These are phyloP conservation scores for Saxidomus purpurata DNA, from an alignment of 1,140 invertebrate species.

Conservation along the genomic window DNA sequence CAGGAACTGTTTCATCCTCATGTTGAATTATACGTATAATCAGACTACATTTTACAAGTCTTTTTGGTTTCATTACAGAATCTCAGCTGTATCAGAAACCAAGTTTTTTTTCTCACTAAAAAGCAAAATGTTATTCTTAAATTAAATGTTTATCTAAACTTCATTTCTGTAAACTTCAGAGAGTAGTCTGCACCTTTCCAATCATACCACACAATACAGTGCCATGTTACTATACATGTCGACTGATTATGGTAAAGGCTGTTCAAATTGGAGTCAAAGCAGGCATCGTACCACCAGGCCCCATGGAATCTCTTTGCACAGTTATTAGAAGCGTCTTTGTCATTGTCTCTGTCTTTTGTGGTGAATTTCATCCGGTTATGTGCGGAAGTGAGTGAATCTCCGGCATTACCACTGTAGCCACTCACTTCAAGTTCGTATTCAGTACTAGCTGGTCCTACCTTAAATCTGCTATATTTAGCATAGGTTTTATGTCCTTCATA, in stretches of 20 bases:
- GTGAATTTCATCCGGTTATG: constrained; percentile 56
- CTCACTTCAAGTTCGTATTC: constrained; percentile 27
- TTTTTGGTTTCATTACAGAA: too few species aligned
- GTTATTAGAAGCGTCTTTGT: constrained; percentile 9
- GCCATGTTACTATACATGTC: not conserved
- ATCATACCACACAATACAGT: not conserved
- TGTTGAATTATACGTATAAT: too few species aligned
- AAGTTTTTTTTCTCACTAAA: too few species aligned
- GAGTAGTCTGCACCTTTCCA: not conserved
- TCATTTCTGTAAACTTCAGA: not conserved
- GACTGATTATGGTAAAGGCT: not conserved
- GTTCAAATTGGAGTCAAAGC: constrained; percentile 59
- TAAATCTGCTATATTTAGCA: constrained; percentile 53
- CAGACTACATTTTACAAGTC: too few species aligned
- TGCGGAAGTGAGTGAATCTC: not conserved
- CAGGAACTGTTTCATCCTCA: too few species aligned
- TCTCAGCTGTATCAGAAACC: too few species aligned
- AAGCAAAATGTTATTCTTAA: too few species aligned
- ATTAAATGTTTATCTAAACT: not conserved
- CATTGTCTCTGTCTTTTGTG: constrained; percentile 56
- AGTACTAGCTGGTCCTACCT: not conserved
- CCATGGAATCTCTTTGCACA: constrained; percentile 44
- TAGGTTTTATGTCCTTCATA: not conserved
- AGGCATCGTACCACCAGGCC: constrained; percentile 61
- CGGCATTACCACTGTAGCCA: constrained; percentile 56